Base-by-base conservation (phyloP, 2,888 invertebrate species). In the Muscina levida region DNA sequence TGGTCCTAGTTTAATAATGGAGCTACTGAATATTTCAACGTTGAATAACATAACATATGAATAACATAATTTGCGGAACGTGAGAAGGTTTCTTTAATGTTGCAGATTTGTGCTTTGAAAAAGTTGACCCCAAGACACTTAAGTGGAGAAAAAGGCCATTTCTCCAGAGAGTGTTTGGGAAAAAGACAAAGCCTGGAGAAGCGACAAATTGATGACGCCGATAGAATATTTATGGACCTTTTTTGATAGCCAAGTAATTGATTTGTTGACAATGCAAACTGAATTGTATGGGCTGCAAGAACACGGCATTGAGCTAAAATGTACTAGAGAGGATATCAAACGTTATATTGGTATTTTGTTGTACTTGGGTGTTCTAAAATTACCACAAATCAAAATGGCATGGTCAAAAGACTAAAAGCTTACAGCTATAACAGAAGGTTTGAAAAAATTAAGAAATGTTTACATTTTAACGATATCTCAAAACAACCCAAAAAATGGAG, bases 101-200 rank as follows among this genome's bases (percentile, higher is more conserved):
- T n/a, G n/a, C n/a, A n/a, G n/a, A n/a, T n/a, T n/a, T n/a, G n/a
- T n/a, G n/a, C n/a, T n/a, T n/a, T n/a, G n/a, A n/a, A n/a, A n/a
- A n/a, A n/a, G n/a, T n/a, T n/a, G n/a, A n/a, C n/a, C n/a, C n/a
- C n/a, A 53, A 19, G 22, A 19, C 51, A 11, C 22, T 56, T 13
- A 56, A 26, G 10, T 22, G 26, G 26, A 24, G 8, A 1, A 26
- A 24, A 5, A 56, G 10, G 26, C 5, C 26, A 53, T 53, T 53
- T 53, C 11, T 53, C 17, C 51, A 4, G 51, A 53, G 11, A 53
- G 51, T 53, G 51, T 53, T 53, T 53, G 51, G 51, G 22, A 53
- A 53, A 22, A 37, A 6, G 51, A 11, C 11, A 53, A 19, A 19
- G 4, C 3, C 2, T 53, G 2, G 11, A 17, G 19, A n/a, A 5